phyloP scores from a whole-genome alignment of 2,113 vertebrate genomes.

The Dicerorhinus sumatrensis region DNA sequence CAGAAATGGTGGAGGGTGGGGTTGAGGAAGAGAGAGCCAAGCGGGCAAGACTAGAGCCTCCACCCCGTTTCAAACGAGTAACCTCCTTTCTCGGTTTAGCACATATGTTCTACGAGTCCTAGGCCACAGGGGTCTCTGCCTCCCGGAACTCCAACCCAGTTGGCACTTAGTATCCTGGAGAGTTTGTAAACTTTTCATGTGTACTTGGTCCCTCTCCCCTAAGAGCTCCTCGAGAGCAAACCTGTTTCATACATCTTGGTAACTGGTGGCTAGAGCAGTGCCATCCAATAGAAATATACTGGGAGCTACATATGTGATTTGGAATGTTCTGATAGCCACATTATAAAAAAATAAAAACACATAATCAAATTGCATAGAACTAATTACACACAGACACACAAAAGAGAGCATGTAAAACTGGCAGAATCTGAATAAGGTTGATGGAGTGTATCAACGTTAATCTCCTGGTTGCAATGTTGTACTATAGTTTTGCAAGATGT shows the following conservation, averaged over 20 bases:
- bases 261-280: neutral
- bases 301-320: no score
- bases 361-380: neutral
- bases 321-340: no score
- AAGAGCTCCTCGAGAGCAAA: neutral
- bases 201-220: neutral
- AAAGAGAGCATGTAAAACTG: neutral
- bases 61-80: neutral
- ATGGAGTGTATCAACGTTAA: no score
- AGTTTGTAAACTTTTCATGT: neutral
- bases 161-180: neutral
- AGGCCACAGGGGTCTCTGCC: neutral
- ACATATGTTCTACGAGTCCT: neutral
- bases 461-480: no score
- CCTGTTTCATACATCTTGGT: neutral
- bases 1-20: no score
- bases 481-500: no score
- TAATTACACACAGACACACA: neutral
- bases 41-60: neutral
- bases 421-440: no score
- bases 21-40: no score
- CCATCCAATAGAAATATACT: neutral
- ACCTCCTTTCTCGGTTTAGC: neutral
- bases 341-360: no score
- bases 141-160: neutral